Conservation (phyloP, 2,797 vertebrate genomes). For the Scleropages formosus region DNA sequence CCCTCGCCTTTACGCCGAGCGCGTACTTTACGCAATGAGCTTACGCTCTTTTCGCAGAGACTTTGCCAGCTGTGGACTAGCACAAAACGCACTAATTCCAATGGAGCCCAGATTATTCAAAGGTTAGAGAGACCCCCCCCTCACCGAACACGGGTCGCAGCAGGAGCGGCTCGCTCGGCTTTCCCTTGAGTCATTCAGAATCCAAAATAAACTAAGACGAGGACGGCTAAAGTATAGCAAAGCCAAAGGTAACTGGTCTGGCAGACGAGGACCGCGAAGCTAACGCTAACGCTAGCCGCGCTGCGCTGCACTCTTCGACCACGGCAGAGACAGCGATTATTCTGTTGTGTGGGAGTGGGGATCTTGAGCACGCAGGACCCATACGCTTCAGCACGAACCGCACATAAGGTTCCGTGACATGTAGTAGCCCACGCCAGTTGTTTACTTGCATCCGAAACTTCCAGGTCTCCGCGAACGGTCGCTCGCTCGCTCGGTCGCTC, state of each 20-base stretch:
- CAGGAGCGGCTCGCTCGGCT: slow-evolving; percentile 43
- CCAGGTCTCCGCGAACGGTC: slow-evolving; percentile 43
- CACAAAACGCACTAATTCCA: slow-evolving; percentile 36
- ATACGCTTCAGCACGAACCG: slow-evolving; percentile 67
- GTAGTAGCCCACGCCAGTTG: slow-evolving; percentile 57
- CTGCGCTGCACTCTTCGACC: slow-evolving; percentile 55
- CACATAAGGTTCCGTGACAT: slow-evolving; percentile 58
- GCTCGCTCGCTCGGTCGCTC: too few relatives aligned
- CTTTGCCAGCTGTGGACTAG: slow-evolving; percentile 36
- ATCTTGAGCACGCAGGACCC: slow-evolving; percentile 72
- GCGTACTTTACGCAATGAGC: slow-evolving; percentile 63
- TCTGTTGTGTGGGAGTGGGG: slow-evolving; percentile 66
- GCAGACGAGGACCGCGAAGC: slow-evolving; percentile 67
- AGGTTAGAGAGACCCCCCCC: slow-evolving; percentile 49
- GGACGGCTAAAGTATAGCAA: slow-evolving; percentile 55
- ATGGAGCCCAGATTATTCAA: slow-evolving; percentile 31
- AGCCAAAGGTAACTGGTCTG: too few relatives aligned
- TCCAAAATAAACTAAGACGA: slow-evolving; percentile 56
- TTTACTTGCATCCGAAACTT: slow-evolving; percentile 63
- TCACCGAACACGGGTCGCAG: slow-evolving; percentile 52
- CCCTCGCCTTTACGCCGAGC: slow-evolving; percentile 56
- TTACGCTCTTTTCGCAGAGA: slow-evolving; percentile 47
- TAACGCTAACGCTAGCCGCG: slow-evolving; percentile 49
- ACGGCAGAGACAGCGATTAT: slow-evolving; percentile 52
- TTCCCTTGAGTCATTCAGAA: slow-evolving; percentile 46